Evolutionary conservation across 2,113 vertebrate genomes (phyloP), one percentile per base, ranked within the genome.

Genomic region (Candoia aspera): DNA sequence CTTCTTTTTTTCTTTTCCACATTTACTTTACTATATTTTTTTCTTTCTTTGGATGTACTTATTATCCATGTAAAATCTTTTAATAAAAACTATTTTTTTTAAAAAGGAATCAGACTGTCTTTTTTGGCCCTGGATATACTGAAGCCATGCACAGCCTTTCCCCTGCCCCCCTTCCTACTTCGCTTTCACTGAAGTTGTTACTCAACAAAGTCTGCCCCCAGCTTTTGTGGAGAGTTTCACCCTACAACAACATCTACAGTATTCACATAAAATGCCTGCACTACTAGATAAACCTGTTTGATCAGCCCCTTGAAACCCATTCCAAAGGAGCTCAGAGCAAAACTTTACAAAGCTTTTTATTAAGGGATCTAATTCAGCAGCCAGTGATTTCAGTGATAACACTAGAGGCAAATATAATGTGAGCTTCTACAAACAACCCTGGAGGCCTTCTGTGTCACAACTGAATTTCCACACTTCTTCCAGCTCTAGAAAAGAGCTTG

Each of bases 101-200:
- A n/a, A 9, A 15, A 6, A 4, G 88, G n/a, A 79, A 42, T 83
- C 33, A 84, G 37, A 29, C 26, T 46, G 17, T 49, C 10, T 84
- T 84, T 64, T 91, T 42, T 42, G 33, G 42, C 1, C 17, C 17
- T 29, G 57, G 42, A 85, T 79, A 62, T 13, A 59, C 49, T 3
- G 23, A 58, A 84, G n/a, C 33, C 19, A 21, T 1, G 8, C n/a
- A 62, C 49, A 2, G 37, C n/a, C 37, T 54, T 23, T 29, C 42
- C 86, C 62, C 88, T 91, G 94, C 91, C 91, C 91, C 94, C 94
- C 92, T 92, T 90, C 73, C 42, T 79, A 42, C 73, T 94, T 96
- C 90, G 91, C 90, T 96, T 95, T 95, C 85, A 93, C 89, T 94
- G 90, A 57, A 92, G 90, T 79, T 95, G 95, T 95, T 93, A 94